Percentiles rank a stretch among this genome's conserved stretches.
Conservation (phyloP, 2,113 vertebrate species). For the Egretta garzetta region DNA sequence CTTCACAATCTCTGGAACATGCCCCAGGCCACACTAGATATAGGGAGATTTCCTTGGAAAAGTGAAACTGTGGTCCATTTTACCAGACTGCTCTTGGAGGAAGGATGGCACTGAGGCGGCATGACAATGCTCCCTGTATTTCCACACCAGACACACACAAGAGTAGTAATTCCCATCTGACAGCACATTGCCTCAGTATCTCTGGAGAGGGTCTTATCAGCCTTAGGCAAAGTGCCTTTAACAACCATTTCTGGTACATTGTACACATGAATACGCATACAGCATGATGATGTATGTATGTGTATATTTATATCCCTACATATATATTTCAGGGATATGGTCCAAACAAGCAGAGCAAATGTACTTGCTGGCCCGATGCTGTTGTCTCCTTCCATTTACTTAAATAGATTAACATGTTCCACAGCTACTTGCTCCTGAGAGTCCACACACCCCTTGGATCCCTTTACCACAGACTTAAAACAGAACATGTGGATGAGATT, state of each 20-base stretch:
- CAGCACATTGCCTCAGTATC: not conserved
- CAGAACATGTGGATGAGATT: conserved; percentile 6
- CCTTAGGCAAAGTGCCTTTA: not conserved
- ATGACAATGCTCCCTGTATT: not conserved
- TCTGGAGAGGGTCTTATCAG: not conserved
- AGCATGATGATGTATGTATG: not conserved
- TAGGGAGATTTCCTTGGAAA: not conserved
- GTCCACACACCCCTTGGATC: not conserved
- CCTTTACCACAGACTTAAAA: not conserved
- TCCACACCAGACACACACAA: not conserved
- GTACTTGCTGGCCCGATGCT: not conserved
- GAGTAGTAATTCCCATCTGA: not conserved
- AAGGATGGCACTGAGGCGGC: not conserved
- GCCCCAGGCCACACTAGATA: not conserved
- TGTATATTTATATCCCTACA: not conserved
- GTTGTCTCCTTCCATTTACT: not conserved
- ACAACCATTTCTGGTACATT: not conserved
- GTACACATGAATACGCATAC: not conserved
- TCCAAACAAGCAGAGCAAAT: conserved; percentile 2
- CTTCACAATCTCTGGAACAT: not conserved
- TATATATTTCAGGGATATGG: not conserved
- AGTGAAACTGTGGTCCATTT: not conserved
- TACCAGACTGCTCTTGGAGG: not conserved
- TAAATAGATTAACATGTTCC: conserved; percentile 5
- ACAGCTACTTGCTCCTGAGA: not conserved